Evolutionary conservation across 1,140 invertebrate genomes (phyloP).

Genomic region (Holotrichia oblita): DNA sequence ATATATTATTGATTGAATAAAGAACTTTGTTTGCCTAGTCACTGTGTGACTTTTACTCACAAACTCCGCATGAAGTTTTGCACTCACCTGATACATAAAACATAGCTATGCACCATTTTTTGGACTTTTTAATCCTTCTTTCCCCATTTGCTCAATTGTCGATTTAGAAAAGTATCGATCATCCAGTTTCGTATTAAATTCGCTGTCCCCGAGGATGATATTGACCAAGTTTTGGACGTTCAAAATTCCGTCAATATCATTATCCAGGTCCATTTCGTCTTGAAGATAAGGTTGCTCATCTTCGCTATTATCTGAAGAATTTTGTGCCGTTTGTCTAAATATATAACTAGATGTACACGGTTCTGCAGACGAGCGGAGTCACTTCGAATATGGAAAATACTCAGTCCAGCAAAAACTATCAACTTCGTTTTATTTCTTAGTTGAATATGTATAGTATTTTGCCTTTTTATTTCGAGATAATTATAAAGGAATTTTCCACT

Average conservation of each 20-base stretch:
- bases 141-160: neutral
- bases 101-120: neutral
- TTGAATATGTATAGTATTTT: slow-evolving; percentile 1
- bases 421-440: neutral
- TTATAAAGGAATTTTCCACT: no score
- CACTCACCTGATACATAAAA: no score
- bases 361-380: neutral
- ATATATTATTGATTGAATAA: no score
- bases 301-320: neutral
- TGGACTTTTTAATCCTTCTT: neutral
- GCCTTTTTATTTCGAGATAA: no score
- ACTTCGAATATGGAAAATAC: neutral
- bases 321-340: neutral
- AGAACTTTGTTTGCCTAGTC: no score
- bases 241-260: neutral
- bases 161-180: neutral
- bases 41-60: no score
- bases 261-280: neutral
- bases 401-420: neutral
- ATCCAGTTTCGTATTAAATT: neutral
- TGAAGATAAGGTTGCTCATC: neutral
- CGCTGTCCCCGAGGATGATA: no score
- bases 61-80: no score
- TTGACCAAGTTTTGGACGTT: no score
- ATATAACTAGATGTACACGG: neutral